phyloP scores from a whole-genome alignment of 2,888 invertebrate genomes.

The Oscheius sp. region DNA sequence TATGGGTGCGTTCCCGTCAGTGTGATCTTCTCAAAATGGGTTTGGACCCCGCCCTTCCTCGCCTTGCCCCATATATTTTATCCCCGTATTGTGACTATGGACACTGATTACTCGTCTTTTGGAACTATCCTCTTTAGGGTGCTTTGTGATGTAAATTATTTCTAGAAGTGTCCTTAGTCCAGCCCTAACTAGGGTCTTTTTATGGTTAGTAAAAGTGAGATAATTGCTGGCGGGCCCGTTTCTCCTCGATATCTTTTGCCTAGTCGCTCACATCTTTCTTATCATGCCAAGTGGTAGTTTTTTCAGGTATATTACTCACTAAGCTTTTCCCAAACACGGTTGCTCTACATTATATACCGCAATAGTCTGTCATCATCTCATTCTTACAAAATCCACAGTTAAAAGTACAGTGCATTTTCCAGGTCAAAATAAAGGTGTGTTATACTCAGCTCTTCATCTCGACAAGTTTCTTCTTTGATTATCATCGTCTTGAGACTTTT shows the following conservation, averaged over 20 bases:
- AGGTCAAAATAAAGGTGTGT: slow-evolving; percentile 27
- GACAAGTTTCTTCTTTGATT: not conserved
- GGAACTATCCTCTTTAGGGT: too few relatives aligned
- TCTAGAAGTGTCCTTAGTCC: slow-evolving; percentile 4
- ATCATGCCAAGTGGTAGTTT: slow-evolving; percentile 22
- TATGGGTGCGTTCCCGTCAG: slow-evolving; percentile 19
- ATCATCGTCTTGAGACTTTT: too few relatives aligned
- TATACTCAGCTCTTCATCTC: not conserved
- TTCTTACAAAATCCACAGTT: not conserved
- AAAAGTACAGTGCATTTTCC: slow-evolving; percentile 29
- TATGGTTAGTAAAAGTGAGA: slow-evolving; percentile 15
- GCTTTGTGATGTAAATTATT: too few relatives aligned
- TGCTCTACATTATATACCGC: slow-evolving; percentile 22
- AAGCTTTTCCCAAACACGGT: slow-evolving; percentile 27
- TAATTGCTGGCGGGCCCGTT: slow-evolving; percentile 17
- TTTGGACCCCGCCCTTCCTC: slow-evolving; percentile 23
- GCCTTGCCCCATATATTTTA: slow-evolving; percentile 14
- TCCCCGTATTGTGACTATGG: not conserved
- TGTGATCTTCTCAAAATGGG: slow-evolving; percentile 17
- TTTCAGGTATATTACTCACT: slow-evolving; percentile 23
- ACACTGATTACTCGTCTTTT: too few relatives aligned
- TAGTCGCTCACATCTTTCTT: slow-evolving; percentile 31
- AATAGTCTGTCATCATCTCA: slow-evolving; percentile 26
- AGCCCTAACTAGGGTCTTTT: not conserved
- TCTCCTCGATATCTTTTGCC: slow-evolving; percentile 23